These are phyloP conservation scores for Coelinius sp. DNA, from an alignment of 2,888 invertebrate species.

Conservation along the genomic window DNA sequence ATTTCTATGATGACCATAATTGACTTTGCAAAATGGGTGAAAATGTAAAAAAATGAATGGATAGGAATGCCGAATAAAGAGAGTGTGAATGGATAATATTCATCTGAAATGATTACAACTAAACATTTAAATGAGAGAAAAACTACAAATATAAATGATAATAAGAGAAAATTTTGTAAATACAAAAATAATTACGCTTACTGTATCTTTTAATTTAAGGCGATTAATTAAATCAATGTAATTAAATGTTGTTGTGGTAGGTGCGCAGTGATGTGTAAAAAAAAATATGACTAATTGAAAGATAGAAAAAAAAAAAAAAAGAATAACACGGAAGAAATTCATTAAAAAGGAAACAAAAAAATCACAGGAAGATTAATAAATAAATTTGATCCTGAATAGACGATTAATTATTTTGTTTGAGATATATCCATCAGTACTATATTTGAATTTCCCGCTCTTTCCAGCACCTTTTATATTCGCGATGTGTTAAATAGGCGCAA, in stretches of 20 bases:
- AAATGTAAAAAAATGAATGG: conserved; percentile 25
- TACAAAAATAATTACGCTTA: conserved; percentile 70
- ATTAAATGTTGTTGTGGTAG: conserved; percentile 71
- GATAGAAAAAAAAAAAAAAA: conserved; percentile 38
- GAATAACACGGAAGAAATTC: conserved; percentile 38
- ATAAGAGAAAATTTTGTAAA: conserved; percentile 47
- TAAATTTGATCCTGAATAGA: conserved; percentile 69
- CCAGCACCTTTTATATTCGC: too few relatives aligned
- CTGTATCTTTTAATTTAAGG: conserved; percentile 70
- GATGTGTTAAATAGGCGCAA: too few relatives aligned
- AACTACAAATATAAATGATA: conserved; percentile 30
- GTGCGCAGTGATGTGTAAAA: conserved; percentile 69
- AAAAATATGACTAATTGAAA: conserved; percentile 64
- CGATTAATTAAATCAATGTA: conserved; percentile 70
- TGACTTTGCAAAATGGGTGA: neutral
- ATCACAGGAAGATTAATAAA: conserved; percentile 69
- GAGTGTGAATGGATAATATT: neutral
- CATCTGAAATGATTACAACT: conserved; percentile 13
- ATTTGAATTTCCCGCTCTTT: too few relatives aligned
- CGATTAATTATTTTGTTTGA: too few relatives aligned
- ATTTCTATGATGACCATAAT: neutral
- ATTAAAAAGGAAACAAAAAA: conserved; percentile 53
- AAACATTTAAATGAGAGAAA: conserved; percentile 20
- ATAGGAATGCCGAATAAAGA: neutral
- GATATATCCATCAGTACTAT: too few relatives aligned